Evolutionary conservation across 2,797 vertebrate genomes (phyloP).

Genomic region (Poecilia wingei): DNA sequence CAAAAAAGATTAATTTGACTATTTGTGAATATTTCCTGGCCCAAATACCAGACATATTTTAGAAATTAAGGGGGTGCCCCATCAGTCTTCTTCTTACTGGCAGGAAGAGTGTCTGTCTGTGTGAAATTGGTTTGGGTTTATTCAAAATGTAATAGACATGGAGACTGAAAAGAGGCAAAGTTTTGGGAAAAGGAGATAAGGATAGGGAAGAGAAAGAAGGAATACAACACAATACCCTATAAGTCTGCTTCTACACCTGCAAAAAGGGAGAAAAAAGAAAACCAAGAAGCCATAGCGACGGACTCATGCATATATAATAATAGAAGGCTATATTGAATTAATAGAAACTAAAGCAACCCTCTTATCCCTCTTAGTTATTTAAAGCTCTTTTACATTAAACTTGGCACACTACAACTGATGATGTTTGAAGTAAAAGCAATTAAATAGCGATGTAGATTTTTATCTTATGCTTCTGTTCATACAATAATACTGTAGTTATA

Average conservation of each 20-base stretch:
- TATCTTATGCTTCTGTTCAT: not conserved
- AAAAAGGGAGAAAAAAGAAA: too few species aligned
- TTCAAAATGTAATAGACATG: too few species aligned
- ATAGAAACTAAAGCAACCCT: not conserved
- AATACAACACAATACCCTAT: too few species aligned
- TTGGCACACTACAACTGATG: not conserved
- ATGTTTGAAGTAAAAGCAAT: not conserved
- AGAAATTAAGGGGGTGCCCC: not conserved
- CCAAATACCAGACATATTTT: not conserved
- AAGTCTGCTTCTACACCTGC: too few species aligned
- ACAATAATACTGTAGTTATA: not conserved
- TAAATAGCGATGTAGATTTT: not conserved
- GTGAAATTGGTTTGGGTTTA: too few species aligned
- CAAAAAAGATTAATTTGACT: not conserved
- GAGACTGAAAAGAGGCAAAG: too few species aligned
- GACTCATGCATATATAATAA: too few species aligned
- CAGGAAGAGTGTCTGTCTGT: not conserved
- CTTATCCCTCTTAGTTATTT: not conserved
- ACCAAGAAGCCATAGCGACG: too few species aligned
- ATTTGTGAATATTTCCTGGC: not conserved
- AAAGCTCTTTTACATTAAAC: not conserved
- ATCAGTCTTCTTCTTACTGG: not conserved
- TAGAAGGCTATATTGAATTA: not conserved
- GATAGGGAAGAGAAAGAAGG: too few species aligned
- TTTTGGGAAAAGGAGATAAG: too few species aligned